Evolutionary conservation across 92 coral and sea anemone genomes (phyloP), one percentile per base, ranked within the genome.

Genomic region (Porites lobata): DNA sequence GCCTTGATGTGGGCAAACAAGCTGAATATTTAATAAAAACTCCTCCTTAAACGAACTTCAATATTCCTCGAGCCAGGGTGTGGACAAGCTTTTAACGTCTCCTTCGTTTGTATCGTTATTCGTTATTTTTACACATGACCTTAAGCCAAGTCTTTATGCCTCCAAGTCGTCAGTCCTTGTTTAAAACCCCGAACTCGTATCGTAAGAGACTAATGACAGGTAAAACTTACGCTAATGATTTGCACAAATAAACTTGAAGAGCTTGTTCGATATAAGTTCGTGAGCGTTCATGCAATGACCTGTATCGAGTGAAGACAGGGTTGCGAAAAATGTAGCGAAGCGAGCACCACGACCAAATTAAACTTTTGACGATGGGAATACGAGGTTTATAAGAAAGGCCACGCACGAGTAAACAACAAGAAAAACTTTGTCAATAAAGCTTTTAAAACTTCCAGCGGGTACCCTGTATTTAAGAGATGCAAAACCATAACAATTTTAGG

Each of bases 11-110:
- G 21, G 18, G 50, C 14, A 70, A 56, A 32, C 58, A 43, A 51
- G 2, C 56, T 81, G n/a, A 82, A 82, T 82, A 82, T 82, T 70
- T 82, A 15, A 82, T 70, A 47, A 70, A 1, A 1, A 20, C 21
- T 71, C 9, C 13, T 10, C 61, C 4, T 9, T 56, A 56, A 10
- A 56, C 11, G 61, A 56, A 56, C 15, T 0, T 56, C 0, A 56
- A 38, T 38, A 0, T 38, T 38, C 47, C 47, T 38, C 47, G 47
- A 38, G 47, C 47, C 47, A 38, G 47, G 0, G 47, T 38, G 47
- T 38, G 47, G 47, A 38, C 47, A 38, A 38, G 47, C 47, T 38
- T 0, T 4, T 38, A 38, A 38, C 47, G 5, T 38, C 47, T 38
- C 7, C 47, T 38, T 38, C 47, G 47, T 0, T 38, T 38, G 47